A percentile compares a stretch with the other conserved stretches of the same genome.
These are phyloP conservation scores for Sesia apiformis DNA, from an alignment of 2,888 invertebrate species.

Conservation along the genomic window DNA sequence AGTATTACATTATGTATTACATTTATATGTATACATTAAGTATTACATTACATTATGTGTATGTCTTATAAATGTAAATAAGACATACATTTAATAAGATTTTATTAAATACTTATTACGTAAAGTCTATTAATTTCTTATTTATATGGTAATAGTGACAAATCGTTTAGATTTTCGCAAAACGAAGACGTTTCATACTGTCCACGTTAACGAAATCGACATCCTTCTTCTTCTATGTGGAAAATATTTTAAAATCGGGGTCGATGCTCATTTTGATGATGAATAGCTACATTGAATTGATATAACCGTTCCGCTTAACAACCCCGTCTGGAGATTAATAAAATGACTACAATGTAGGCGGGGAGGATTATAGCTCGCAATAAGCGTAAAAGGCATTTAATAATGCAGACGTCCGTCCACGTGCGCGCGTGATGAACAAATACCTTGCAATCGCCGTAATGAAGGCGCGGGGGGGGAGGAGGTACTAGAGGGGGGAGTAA, in stretches of 20 bases:
- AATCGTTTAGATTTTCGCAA: no score
- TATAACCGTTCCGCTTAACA: constrained; percentile 23
- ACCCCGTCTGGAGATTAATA: constrained; percentile 44
- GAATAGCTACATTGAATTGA: constrained; percentile 22
- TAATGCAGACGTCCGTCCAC: constrained; percentile 68
- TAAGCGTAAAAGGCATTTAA: constrained; percentile 75
- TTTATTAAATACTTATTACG: no score
- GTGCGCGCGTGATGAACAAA: constrained; percentile 60
- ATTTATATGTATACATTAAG: no score
- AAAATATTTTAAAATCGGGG: background rate
- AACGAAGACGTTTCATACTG: no score
- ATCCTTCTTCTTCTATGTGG: background rate
- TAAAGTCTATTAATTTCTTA: no score
- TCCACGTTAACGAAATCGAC: no score
- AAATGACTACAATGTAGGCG: constrained; percentile 36
- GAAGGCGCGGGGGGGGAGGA: constrained; percentile 40
- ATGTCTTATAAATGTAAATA: no score
- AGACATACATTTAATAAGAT: no score
- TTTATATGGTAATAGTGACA: no score
- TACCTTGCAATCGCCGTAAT: constrained; percentile 65
- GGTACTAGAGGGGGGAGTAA: constrained; percentile 16
- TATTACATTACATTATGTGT: no score
- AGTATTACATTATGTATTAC: no score
- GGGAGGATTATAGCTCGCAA: constrained; percentile 56
- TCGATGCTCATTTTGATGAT: constrained; percentile 34